These are phyloP conservation scores for Ornithorhynchus anatinus DNA, from an alignment of 2,113 vertebrate genomes.

Conservation along the genomic window DNA sequence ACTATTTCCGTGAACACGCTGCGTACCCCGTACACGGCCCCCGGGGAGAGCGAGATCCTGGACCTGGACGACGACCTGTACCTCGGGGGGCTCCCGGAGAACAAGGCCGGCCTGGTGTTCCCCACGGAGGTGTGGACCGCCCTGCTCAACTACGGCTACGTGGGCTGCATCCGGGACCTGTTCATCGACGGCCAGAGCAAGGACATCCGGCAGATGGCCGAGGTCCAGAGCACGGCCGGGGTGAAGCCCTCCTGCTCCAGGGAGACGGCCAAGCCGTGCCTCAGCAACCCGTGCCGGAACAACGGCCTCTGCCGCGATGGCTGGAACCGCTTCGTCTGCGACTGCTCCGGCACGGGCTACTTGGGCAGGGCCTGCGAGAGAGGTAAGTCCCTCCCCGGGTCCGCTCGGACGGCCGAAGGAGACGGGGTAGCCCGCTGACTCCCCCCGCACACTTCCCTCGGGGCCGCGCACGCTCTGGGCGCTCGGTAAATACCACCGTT, in stretches of 20 bases:
- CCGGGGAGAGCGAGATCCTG: conserved; percentile 96
- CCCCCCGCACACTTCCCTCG: no score
- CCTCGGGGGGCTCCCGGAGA: conserved; percentile 94
- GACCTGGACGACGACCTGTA: conserved; percentile 96
- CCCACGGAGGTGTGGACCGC: conserved; percentile 98
- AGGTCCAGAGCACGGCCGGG: conserved; percentile 91
- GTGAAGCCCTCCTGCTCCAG: conserved; percentile 96
- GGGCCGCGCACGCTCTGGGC: no score
- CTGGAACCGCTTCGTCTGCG: conserved; percentile 97
- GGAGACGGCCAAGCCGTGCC: conserved; percentile 93
- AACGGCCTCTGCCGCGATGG: conserved; percentile 93
- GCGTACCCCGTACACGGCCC: conserved; percentile 92
- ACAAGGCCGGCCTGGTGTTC: conserved; percentile 90
- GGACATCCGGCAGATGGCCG: conserved; percentile 93
- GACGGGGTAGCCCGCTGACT: no score
- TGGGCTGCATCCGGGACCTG: conserved; percentile 97
- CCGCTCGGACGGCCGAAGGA: no score
- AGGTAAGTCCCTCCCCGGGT: conserved; percentile 87
- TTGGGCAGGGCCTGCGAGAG: conserved; percentile 94
- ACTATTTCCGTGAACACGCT: conserved; percentile 96
- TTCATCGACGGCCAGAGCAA: conserved; percentile 98
- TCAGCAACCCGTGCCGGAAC: conserved; percentile 97
- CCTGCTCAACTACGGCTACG: conserved; percentile 95
- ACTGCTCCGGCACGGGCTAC: conserved; percentile 94
- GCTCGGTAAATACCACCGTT: no score